Evolutionary conservation across 2,888 invertebrate species (phyloP).

Genomic region (Lissonota sp.): DNA sequence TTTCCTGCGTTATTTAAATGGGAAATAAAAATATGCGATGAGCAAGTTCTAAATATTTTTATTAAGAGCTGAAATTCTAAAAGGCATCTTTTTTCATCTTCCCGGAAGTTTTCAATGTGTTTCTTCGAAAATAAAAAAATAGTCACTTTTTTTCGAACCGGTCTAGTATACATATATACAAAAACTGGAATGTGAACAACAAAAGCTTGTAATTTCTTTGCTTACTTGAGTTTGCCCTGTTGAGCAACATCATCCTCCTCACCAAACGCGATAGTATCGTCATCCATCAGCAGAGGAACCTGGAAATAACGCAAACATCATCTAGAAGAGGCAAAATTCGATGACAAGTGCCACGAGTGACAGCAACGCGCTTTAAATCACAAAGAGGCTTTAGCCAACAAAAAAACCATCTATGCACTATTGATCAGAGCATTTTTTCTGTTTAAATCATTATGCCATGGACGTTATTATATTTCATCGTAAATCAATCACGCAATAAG

Average conservation of each 20-base stretch:
- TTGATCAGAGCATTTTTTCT: constrained; percentile 32
- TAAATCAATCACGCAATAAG: constrained; percentile 7
- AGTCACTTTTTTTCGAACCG: too few species aligned
- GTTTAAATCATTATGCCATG: background rate
- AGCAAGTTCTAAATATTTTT: too few species aligned
- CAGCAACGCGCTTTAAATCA: constrained; percentile 8
- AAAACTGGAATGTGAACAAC: too few species aligned
- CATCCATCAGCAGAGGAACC: constrained; percentile 93
- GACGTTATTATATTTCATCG: constrained; percentile 2
- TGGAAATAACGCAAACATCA: constrained; percentile 83
- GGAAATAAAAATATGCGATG: too few species aligned
- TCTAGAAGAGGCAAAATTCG: constrained; percentile 62
- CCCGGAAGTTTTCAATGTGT: too few species aligned
- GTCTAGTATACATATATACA: too few species aligned
- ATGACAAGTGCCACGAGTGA: constrained; percentile 28
- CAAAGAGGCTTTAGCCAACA: constrained; percentile 38
- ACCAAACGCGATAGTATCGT: constrained; percentile 94
- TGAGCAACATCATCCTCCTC: constrained; percentile 90
- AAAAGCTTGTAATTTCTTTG: too few species aligned
- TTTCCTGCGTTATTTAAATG: too few species aligned
- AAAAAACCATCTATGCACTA: constrained; percentile 55
- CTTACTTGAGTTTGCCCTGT: constrained; percentile 82
- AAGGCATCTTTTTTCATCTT: too few species aligned
- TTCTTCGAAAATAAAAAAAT: too few species aligned
- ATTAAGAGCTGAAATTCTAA: too few species aligned